Evolutionary conservation across 2,113 vertebrate genomes (phyloP).

Genomic region (Lasiurus cinereus): DNA sequence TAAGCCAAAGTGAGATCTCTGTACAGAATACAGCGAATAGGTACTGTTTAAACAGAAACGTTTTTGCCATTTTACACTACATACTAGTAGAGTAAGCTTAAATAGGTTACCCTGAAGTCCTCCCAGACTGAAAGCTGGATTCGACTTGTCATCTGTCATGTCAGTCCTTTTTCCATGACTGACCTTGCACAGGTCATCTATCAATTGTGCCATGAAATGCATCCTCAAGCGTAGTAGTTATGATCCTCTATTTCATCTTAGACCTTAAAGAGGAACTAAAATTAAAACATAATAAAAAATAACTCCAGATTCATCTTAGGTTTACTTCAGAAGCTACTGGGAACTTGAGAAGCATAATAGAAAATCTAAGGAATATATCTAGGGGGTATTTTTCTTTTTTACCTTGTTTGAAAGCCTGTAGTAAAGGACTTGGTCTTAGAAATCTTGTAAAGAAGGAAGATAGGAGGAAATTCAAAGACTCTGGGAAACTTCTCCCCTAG

Average conservation of each 20-base stretch:
- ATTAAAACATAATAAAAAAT: conserved; percentile 83
- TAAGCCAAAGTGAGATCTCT: not conserved
- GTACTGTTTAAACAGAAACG: not conserved
- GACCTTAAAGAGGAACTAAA: conserved; percentile 80
- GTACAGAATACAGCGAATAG: not conserved
- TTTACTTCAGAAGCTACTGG: conserved; percentile 86
- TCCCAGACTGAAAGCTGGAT: not conserved
- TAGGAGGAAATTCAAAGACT: conserved; percentile 89
- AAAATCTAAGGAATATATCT: conserved; percentile 88
- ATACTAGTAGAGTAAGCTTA: not conserved
- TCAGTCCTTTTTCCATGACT: conserved; percentile 27
- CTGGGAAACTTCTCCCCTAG: conserved; percentile 87
- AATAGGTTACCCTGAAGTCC: conserved; percentile 28
- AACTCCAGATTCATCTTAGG: conserved; percentile 81
- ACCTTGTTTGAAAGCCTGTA: conserved; percentile 85
- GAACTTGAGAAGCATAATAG: conserved; percentile 85
- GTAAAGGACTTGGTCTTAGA: conserved; percentile 86
- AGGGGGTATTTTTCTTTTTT: conserved; percentile 89
- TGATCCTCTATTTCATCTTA: conserved; percentile 76
- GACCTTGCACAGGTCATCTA: conserved; percentile 75
- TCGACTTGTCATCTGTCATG: not conserved
- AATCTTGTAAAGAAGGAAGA: conserved; percentile 87
- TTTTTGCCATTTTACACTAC: not conserved
- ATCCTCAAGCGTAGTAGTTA: conserved; percentile 62
- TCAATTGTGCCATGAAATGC: conserved; percentile 45